phyloP scores from a whole-genome alignment of 1,140 invertebrate species.

The Drosophila tani region DNA sequence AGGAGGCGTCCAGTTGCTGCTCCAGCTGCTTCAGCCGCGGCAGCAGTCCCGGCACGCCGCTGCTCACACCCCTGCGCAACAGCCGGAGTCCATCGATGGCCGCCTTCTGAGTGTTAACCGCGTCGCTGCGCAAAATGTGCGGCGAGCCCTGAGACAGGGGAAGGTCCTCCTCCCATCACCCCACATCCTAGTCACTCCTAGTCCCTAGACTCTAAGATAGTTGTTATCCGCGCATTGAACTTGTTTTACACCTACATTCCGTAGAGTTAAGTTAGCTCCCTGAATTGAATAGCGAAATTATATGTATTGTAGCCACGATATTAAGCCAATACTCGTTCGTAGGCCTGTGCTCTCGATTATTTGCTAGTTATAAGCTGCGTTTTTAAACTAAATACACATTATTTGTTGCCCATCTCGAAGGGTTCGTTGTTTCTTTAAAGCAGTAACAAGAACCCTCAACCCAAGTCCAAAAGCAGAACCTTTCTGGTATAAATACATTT shows the following conservation, averaged over 20 bases:
- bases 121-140: slow-evolving; percentile 71
- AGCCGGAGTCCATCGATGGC: slow-evolving; percentile 76
- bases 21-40: slow-evolving; percentile 87
- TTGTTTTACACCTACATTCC: slow-evolving; percentile 54
- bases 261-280: slow-evolving; percentile 49
- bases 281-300: slow-evolving; percentile 67
- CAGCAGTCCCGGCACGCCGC: slow-evolving; percentile 73
- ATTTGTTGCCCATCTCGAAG: slow-evolving; percentile 75
- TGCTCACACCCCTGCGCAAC: slow-evolving; percentile 58
- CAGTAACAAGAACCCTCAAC: no score
- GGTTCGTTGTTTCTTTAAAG: not conserved
- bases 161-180: slow-evolving; percentile 4
- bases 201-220: slow-evolving; percentile 51
- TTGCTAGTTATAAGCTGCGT: slow-evolving; percentile 70
- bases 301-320: slow-evolving; percentile 41
- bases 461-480: no score
- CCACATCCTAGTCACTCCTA: slow-evolving; percentile 26
- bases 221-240: slow-evolving; percentile 53
- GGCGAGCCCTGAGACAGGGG: slow-evolving; percentile 41
- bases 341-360: slow-evolving; percentile 59
- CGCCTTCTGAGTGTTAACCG: slow-evolving; percentile 78
- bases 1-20: slow-evolving; percentile 89
- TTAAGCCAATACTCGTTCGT: slow-evolving; percentile 54
- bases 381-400: slow-evolving; percentile 67
- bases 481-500: slow-evolving; percentile 20